Conservation (phyloP, 2,113 vertebrate species). For the Oreochromis aureus region DNA sequence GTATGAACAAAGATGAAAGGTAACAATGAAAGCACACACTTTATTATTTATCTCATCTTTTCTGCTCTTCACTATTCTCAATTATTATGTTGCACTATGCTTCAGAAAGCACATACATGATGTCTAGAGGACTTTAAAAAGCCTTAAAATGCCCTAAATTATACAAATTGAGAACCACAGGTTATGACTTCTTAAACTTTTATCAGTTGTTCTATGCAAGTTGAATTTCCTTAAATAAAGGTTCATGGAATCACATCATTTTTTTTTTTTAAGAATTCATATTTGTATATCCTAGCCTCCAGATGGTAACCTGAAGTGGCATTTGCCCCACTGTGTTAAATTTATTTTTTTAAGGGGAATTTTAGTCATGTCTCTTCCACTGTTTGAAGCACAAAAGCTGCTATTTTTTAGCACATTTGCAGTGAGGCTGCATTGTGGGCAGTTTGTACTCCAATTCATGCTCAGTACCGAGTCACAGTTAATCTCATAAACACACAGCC, state of each 20-base stretch:
- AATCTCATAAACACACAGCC: not conserved
- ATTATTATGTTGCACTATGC: accelerated
- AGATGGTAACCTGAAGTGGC: not conserved
- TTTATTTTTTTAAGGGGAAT: not conserved
- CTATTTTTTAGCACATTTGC: not conserved
- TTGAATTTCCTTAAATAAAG: not conserved
- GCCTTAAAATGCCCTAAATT: not conserved
- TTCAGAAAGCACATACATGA: not conserved
- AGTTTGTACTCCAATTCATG: not conserved
- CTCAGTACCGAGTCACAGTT: not conserved
- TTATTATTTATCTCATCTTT: not conserved
- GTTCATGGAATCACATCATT: not conserved
- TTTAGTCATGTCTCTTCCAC: accelerated
- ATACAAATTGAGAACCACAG: not conserved
- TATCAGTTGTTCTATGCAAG: not conserved
- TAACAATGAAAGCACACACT: constrained; percentile 32
- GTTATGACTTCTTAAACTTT: not conserved
- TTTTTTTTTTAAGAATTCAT: not conserved
- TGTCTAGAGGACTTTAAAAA: not conserved
- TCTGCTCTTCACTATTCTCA: not conserved
- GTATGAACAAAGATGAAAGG: constrained; percentile 93
- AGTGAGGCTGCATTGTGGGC: not conserved
- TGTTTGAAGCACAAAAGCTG: not conserved
- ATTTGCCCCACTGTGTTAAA: not conserved
- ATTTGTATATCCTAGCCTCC: not conserved